Evolutionary conservation across 1,140 invertebrate species (phyloP).

Genomic region (Drosophila simulans): DNA sequence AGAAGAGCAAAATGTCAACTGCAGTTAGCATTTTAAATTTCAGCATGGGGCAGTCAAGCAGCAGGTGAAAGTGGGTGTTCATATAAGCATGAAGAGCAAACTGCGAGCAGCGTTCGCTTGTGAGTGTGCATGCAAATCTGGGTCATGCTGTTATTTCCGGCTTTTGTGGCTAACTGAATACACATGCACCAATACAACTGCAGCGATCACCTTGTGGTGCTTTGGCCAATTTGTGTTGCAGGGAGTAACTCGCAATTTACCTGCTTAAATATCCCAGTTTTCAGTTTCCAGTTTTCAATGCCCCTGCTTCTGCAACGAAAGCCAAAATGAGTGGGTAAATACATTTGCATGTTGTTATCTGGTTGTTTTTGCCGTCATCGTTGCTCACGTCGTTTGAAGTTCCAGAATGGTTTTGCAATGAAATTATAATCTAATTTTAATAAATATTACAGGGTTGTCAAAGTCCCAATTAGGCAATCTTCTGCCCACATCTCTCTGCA

Average conservation of each 20-base stretch:
- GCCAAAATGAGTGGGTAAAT: constrained; percentile 65
- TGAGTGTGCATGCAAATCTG: constrained; percentile 54
- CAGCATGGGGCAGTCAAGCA: constrained; percentile 23
- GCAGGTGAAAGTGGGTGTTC: constrained; percentile 23
- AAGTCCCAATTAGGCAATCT: constrained; percentile 23
- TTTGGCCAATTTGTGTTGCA: constrained; percentile 66
- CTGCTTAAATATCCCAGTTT: background rate
- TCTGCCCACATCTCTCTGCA: background rate
- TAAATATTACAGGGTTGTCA: constrained; percentile 7
- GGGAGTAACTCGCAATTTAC: constrained; percentile 2
- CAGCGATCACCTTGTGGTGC: constrained; percentile 61
- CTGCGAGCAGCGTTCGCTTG: constrained; percentile 9
- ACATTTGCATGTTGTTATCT: constrained; percentile 64
- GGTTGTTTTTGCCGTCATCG: constrained; percentile 22
- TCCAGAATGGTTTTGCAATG: constrained; percentile 77
- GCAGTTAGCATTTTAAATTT: constrained; percentile 50
- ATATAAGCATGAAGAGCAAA: constrained; percentile 36
- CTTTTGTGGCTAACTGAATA: constrained; percentile 60
- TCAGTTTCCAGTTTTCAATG: background rate
- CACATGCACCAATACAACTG: constrained; percentile 31
- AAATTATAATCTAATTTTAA: constrained; percentile 75
- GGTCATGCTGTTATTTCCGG: constrained; percentile 78
- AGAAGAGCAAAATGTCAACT: constrained; percentile 33
- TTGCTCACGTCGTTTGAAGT: constrained; percentile 47
- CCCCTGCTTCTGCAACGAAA: constrained; percentile 14